phyloP scores from a whole-genome alignment of 2,113 vertebrate genomes.

The Maccullochella peelii region DNA sequence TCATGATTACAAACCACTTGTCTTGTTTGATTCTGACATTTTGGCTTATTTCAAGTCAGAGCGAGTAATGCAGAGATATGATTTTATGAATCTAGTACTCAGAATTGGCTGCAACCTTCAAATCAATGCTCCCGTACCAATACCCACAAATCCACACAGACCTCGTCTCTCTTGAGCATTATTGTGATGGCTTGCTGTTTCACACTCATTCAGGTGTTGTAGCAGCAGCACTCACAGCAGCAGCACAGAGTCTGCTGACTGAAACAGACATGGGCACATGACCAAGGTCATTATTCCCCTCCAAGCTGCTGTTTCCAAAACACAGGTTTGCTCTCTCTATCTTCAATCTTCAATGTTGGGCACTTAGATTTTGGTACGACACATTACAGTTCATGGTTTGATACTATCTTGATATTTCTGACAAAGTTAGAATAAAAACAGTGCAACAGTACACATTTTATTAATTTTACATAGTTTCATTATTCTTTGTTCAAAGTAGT shows the following conservation, averaged over 20 bases:
- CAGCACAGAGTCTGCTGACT: constrained; percentile 52
- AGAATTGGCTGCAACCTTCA: constrained; percentile 40
- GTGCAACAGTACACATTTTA: not conserved
- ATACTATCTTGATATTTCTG: not conserved
- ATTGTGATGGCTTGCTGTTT: constrained; percentile 61
- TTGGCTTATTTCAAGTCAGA: constrained; percentile 16
- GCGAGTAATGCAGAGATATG: constrained; percentile 6
- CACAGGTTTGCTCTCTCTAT: constrained; percentile 14
- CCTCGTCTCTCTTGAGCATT: constrained; percentile 35
- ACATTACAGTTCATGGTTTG: not conserved
- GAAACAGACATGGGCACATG: constrained; percentile 48
- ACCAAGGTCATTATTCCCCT: constrained; percentile 62
- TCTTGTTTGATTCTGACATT: constrained; percentile 11
- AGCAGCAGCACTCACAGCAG: constrained; percentile 42
- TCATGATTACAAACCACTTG: constrained; percentile 15
- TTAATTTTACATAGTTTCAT: not conserved
- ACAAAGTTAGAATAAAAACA: not conserved
- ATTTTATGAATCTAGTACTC: constrained; percentile 8
- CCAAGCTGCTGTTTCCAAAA: constrained; percentile 56
- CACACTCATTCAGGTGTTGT: constrained; percentile 61
- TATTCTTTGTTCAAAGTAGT: not conserved
- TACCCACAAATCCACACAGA: not conserved
- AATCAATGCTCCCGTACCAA: constrained; percentile 6
- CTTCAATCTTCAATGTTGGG: not conserved
- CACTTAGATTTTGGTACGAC: not conserved